phyloP scores from a whole-genome alignment of 2,888 invertebrate genomes.

The Phaonia tiefii region DNA sequence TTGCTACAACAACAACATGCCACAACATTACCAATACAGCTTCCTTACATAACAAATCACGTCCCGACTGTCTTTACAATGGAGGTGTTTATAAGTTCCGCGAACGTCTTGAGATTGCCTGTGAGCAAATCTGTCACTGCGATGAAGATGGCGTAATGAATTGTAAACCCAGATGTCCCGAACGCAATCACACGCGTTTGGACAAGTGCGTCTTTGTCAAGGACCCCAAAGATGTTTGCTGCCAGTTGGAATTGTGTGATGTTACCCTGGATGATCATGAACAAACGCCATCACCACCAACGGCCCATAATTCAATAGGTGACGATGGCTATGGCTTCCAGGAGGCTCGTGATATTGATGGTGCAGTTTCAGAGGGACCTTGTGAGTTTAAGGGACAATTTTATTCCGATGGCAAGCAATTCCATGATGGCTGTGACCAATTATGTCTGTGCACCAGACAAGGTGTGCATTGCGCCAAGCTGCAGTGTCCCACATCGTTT shows the following conservation, averaged over 20 bases:
- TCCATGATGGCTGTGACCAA: constrained; percentile 90
- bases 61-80: constrained; percentile 80
- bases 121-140: constrained; percentile 89
- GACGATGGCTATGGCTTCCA: constrained; percentile 68
- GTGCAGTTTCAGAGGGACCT: constrained; percentile 47
- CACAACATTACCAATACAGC: constrained; percentile 62
- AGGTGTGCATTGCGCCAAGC: constrained; percentile 88
- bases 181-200: constrained; percentile 82
- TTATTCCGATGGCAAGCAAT: constrained; percentile 85
- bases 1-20: constrained; percentile 40
- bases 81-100: constrained; percentile 87
- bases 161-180: constrained; percentile 87
- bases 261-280: constrained; percentile 90
- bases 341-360: constrained; percentile 75
- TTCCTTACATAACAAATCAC: constrained; percentile 73
- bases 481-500: constrained; percentile 92
- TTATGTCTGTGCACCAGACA: constrained; percentile 88
- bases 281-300: constrained; percentile 77
- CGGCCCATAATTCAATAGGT: constrained; percentile 72
- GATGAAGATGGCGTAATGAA: constrained; percentile 86
- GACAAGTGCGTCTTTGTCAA: constrained; percentile 91
- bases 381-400: constrained; percentile 76
- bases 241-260: constrained; percentile 92
- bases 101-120: constrained; percentile 89
- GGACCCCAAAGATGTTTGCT: constrained; percentile 91